These are phyloP conservation scores for Cheilosia soror DNA, from an alignment of 2,888 invertebrate species.

Conservation along the genomic window DNA sequence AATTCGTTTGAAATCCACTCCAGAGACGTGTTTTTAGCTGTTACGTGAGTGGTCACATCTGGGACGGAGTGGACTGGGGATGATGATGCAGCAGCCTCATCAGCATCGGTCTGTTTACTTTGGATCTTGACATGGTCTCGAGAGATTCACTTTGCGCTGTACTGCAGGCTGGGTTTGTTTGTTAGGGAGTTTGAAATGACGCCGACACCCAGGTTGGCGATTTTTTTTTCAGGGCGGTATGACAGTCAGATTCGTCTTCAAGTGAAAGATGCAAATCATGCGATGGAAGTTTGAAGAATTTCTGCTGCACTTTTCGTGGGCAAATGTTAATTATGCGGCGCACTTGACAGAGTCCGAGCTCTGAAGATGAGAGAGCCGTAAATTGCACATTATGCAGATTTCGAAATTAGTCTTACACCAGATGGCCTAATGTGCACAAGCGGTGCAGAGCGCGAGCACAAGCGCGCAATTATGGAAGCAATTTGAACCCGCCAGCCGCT, in stretches of 20 bases:
- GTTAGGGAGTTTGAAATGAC: slow-evolving; percentile 53
- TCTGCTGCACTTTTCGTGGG: slow-evolving; percentile 26
- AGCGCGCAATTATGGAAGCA: slow-evolving; percentile 67
- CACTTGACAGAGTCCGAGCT: slow-evolving; percentile 64
- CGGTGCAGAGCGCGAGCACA: slow-evolving; percentile 38
- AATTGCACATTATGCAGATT: slow-evolving; percentile 75
- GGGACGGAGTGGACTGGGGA: slow-evolving; percentile 7
- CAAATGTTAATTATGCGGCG: slow-evolving; percentile 69
- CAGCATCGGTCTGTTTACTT: slow-evolving; percentile 66
- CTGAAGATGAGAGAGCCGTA: slow-evolving; percentile 65
- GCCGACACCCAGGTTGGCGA: slow-evolving; percentile 34
- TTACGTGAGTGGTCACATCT: slow-evolving; percentile 56
- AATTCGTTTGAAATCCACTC: slow-evolving; percentile 75
- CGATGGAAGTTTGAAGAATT: slow-evolving; percentile 59
- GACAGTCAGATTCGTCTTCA: slow-evolving; percentile 24
- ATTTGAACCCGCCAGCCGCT: slow-evolving; percentile 42
- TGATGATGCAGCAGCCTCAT: slow-evolving; percentile 32
- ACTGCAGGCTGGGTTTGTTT: slow-evolving; percentile 60
- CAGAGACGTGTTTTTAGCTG: slow-evolving; percentile 68
- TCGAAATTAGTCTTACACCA: slow-evolving; percentile 70
- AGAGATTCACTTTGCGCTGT: slow-evolving; percentile 73
- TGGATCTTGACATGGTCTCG: slow-evolving; percentile 74
- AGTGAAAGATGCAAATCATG: slow-evolving; percentile 71
- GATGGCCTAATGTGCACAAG: slow-evolving; percentile 62
- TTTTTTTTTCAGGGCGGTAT: slow-evolving; percentile 48